Base-by-base conservation (phyloP, 2,888 invertebrate genomes). In the Patella depressa region DNA sequence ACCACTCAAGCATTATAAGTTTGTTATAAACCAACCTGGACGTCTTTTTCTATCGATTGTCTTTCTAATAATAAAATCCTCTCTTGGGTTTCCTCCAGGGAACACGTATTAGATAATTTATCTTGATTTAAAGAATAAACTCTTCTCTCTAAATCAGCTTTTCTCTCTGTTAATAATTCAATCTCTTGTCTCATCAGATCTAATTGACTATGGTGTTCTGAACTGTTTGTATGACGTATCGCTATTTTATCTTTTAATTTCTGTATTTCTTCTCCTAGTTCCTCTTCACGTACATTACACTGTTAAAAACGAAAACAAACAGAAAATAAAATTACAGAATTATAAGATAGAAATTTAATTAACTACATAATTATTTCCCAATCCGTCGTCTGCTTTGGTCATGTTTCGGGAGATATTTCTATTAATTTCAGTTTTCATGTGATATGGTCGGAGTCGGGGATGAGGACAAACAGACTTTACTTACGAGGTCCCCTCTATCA, bases 31-130 rank as follows among this genome's bases (percentile, higher is more conserved):
- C 91, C 92, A 90, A 95, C 95, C 94, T 93, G 92, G 83, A 89
- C 92, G 89, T 96, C 96, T 92, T 96, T 96, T 92, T 97, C 96
- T 84, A 95, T 94, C 73, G 95, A 93, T 90, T 96, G 92, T 84
- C 92, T 94, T 91, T 98, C 97, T 85, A 98, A 93, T 86, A 96
- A 94, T 85, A 95, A 93, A 87, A 97, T 96, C 89, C 96, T 94
- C 92, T 98, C 97, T 76, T 96, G 95, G 65, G 97, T 96, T 91
- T 98, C 97, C 82, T 98, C 98, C 78, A 98, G 93, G 79, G 96
- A 95, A 74, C 95, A 94, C 74, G 94, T 93, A 75, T 97, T 93
- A 81, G 94, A 94, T 81, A 97, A 96, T 85, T 97, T 94, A 91
- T 98, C 97, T 79, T 95, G 94, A 19, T 95, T 94, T 11, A 96